These are phyloP conservation scores for Corapipo altera DNA, from an alignment of 2,113 vertebrate species.

Conservation along the genomic window DNA sequence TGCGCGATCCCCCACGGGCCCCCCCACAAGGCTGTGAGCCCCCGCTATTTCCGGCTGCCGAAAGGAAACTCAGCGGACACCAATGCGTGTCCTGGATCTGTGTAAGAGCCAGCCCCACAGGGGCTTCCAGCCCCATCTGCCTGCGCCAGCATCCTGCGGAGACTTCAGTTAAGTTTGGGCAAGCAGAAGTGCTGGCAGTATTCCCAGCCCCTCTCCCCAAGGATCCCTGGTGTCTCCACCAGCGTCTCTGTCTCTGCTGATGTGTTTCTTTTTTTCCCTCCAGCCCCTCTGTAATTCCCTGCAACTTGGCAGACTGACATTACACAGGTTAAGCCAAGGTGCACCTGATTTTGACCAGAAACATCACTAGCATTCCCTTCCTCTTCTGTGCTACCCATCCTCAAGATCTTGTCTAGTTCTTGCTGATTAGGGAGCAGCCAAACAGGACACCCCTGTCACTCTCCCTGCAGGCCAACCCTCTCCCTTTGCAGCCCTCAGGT, in stretches of 20 bases:
- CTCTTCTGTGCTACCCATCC: neutral
- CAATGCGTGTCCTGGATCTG: neutral
- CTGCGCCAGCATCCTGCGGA: neutral
- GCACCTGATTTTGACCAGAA: neutral
- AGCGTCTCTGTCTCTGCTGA: neutral
- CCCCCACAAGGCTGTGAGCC: accelerated
- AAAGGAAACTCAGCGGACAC: neutral
- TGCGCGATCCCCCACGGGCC: neutral
- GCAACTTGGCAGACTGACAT: neutral
- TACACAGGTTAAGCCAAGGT: neutral
- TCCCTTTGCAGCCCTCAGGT: neutral
- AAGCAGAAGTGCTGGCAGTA: neutral
- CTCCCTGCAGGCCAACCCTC: neutral
- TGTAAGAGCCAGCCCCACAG: neutral
- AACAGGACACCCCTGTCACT: accelerated
- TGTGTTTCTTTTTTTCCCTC: neutral
- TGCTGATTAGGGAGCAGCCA: neutral
- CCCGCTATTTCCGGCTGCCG: accelerated
- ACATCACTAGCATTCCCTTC: neutral
- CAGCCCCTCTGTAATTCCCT: neutral
- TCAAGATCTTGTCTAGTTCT: neutral
- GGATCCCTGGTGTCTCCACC: neutral
- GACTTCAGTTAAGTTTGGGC: neutral
- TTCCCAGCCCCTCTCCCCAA: neutral
- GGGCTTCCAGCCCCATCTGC: neutral